These are phyloP conservation scores for Rhopalosiphum padi DNA, from an alignment of 1,140 invertebrate genomes.

Conservation along the genomic window DNA sequence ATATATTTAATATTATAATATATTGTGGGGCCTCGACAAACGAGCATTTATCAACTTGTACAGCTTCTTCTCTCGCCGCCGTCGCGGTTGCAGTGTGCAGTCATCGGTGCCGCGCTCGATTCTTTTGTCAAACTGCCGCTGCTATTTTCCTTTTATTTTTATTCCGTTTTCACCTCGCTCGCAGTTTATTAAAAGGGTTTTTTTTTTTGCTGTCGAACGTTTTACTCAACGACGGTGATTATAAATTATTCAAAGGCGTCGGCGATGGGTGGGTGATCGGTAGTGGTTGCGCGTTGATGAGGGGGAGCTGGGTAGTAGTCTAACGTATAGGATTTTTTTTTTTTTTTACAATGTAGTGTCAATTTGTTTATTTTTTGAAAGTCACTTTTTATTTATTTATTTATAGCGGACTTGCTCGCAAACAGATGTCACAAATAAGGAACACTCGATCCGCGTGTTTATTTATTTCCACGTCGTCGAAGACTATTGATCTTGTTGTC, in stretches of 20 bases:
- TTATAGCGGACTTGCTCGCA: not conserved
- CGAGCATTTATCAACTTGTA: slow-evolving; percentile 29
- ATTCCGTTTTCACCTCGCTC: not conserved
- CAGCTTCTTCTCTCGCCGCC: not conserved
- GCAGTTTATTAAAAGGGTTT: not conserved
- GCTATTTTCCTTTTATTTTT: not conserved
- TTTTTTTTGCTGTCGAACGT: not conserved
- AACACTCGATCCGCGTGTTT: not conserved
- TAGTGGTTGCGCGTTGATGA: not conserved
- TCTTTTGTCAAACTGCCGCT: not conserved
- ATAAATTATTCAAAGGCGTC: slow-evolving; percentile 21
- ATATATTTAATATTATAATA: not conserved
- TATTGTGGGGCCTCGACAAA: not conserved
- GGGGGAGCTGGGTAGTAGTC: not conserved
- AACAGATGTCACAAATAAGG: not conserved
- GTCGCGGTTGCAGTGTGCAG: not conserved
- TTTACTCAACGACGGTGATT: not conserved
- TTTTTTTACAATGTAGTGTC: not conserved
- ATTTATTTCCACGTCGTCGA: not conserved
- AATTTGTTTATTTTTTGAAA: slow-evolving; percentile 37
- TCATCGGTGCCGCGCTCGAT: not conserved
- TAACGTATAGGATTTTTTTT: not conserved
- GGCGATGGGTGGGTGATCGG: not conserved
- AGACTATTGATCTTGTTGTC: slow-evolving; percentile 6
- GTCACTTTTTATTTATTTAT: not conserved